phyloP scores from a whole-genome alignment of 1,140 invertebrate species.

The Magallana angulata region DNA sequence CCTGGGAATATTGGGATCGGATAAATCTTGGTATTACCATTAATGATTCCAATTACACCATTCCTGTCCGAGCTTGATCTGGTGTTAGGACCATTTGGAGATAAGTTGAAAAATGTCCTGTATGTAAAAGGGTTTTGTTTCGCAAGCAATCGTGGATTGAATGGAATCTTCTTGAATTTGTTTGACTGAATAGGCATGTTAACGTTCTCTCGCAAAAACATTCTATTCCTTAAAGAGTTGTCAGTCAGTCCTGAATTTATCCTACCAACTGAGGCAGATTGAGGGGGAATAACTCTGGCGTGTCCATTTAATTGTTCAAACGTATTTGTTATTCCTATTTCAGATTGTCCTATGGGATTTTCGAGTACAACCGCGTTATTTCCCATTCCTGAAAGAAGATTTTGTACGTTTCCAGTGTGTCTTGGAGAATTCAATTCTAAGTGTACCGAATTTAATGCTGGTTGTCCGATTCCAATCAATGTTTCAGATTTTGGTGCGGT shows the following conservation, averaged over 20 bases:
- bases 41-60: neutral
- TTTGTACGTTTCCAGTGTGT: no score
- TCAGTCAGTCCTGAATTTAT: neutral
- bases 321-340: neutral
- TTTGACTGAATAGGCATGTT: neutral
- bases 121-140: neutral
- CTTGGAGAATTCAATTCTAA: no score
- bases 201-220: neutral
- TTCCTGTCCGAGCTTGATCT: neutral
- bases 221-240: neutral
- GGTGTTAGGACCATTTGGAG: neutral
- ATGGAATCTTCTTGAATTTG: neutral
- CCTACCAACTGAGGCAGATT: neutral
- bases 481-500: no score
- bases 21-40: neutral
- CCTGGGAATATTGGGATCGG: constrained; percentile 14
- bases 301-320: neutral
- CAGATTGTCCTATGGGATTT: neutral
- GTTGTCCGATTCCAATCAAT: no score
- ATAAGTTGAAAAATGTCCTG: constrained; percentile 12
- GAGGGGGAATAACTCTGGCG: no score
- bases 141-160: neutral
- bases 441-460: no score
- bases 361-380: neutral
- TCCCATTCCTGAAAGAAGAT: no score